Evolutionary conservation across 23 tunicate species (phyloP).

Genomic region (Phallusia fumigata): DNA sequence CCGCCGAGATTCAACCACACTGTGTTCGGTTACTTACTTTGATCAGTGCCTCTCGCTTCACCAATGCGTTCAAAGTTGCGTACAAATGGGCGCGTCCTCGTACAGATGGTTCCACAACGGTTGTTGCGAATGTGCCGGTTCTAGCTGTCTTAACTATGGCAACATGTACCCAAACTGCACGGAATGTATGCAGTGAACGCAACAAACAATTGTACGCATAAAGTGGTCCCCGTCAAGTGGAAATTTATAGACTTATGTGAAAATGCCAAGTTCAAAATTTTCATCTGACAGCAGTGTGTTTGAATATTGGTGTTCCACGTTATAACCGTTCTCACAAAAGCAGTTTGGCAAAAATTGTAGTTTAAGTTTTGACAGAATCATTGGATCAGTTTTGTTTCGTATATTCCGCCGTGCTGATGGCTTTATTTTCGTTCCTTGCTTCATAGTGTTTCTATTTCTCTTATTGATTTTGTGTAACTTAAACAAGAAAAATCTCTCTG

Average conservation of each 20-base stretch:
- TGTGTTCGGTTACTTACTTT: conserved; percentile 74
- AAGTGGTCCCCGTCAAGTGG: neutral
- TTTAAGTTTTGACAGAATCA: neutral
- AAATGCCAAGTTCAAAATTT: too few species aligned
- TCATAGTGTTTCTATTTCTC: neutral
- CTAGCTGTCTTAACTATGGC: conserved; percentile 67
- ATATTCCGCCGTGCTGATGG: neutral
- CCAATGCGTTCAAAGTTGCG: conserved; percentile 72
- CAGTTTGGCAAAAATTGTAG: neutral
- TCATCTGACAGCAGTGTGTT: too few species aligned
- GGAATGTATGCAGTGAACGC: conserved; percentile 62
- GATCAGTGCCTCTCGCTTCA: conserved; percentile 68
- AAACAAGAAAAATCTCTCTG: too few species aligned
- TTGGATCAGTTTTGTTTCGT: neutral
- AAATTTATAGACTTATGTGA: too few species aligned
- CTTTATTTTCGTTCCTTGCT: neutral
- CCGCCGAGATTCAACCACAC: conserved; percentile 11
- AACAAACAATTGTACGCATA: neutral
- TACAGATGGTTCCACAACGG: conserved; percentile 95
- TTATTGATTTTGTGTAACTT: neutral
- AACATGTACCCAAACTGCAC: conserved; percentile 68
- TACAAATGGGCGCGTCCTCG: conserved; percentile 69
- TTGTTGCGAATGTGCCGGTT: conserved; percentile 91
- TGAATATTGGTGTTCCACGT: too few species aligned
- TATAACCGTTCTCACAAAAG: too few species aligned